Percentiles rank a stretch among this genome's conserved stretches.
Conservation (phyloP, 1,140 invertebrate species). For the Apolygus lucorum region DNA sequence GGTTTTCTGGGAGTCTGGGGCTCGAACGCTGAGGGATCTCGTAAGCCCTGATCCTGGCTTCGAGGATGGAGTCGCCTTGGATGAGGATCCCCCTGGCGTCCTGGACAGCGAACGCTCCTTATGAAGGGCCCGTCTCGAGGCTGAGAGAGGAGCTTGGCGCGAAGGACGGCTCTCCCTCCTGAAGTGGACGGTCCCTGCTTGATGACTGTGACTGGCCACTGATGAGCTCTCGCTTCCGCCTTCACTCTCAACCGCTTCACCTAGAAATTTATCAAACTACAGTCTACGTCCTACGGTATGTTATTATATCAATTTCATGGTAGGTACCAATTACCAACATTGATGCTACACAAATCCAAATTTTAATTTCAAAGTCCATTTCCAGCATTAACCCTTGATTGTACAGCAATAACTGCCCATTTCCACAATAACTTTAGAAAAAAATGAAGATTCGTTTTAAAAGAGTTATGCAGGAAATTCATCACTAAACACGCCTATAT, state of each 20-base stretch:
- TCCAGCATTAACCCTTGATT: too few species aligned
- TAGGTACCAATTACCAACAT: too few species aligned
- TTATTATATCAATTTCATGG: too few species aligned
- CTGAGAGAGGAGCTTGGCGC: not conserved
- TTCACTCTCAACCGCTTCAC: constrained; percentile 42
- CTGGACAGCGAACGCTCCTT: not conserved
- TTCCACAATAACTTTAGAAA: too few species aligned
- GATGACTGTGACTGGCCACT: constrained; percentile 43
- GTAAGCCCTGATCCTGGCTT: not conserved
- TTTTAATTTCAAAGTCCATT: too few species aligned
- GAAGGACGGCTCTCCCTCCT: not conserved
- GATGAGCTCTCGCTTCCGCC: constrained; percentile 67
- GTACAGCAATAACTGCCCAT: too few species aligned
- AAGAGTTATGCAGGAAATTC: too few species aligned
- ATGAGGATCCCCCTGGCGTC: not conserved
- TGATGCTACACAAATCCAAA: too few species aligned
- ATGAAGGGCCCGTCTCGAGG: not conserved
- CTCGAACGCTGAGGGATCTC: not conserved
- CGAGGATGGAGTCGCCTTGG: not conserved
- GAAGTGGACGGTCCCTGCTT: not conserved
- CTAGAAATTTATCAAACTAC: too few species aligned
- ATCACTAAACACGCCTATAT: too few species aligned
- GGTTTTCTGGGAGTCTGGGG: not conserved
- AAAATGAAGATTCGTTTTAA: too few species aligned
- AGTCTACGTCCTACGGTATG: too few species aligned